Evolutionary conservation across 2,797 vertebrate genomes (phyloP).

Genomic region (Smutsia temminckii): DNA sequence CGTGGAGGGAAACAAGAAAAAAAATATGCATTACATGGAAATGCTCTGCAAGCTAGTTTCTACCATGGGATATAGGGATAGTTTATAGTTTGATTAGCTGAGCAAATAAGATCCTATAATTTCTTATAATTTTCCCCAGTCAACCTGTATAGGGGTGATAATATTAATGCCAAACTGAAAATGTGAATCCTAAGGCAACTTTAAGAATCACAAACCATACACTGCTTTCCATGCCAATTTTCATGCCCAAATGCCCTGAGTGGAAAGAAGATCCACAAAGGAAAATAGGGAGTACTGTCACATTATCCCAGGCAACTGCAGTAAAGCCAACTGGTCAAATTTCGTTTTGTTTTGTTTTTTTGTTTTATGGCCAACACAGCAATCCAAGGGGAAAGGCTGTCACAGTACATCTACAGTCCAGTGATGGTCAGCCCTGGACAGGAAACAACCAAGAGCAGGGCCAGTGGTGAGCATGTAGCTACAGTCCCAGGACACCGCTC

Average conservation of each 20-base stretch:
- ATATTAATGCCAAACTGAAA: neutral
- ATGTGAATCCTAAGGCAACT: neutral
- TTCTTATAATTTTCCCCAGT: neutral
- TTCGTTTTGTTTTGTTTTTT: neutral
- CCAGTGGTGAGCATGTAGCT: fast-evolving
- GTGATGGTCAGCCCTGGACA: fast-evolving
- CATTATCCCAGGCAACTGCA: neutral
- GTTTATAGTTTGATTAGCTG: neutral
- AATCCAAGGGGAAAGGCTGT: neutral
- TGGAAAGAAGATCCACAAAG: neutral
- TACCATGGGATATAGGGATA: fast-evolving
- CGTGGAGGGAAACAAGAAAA: conserved; percentile 4
- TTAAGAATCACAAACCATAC: neutral
- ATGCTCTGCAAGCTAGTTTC: neutral
- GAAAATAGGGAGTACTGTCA: neutral
- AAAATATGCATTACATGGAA: neutral
- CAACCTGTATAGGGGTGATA: neutral
- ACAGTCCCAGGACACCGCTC: neutral
- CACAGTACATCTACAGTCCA: neutral
- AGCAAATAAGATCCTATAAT: neutral
- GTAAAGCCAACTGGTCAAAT: neutral
- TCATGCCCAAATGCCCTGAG: neutral
- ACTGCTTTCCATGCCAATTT: neutral
- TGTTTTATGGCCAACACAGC: neutral
- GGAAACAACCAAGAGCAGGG: neutral